Evolutionary conservation across 2,888 invertebrate species (phyloP).

Genomic region (Pyrocoelia pectoralis): DNA sequence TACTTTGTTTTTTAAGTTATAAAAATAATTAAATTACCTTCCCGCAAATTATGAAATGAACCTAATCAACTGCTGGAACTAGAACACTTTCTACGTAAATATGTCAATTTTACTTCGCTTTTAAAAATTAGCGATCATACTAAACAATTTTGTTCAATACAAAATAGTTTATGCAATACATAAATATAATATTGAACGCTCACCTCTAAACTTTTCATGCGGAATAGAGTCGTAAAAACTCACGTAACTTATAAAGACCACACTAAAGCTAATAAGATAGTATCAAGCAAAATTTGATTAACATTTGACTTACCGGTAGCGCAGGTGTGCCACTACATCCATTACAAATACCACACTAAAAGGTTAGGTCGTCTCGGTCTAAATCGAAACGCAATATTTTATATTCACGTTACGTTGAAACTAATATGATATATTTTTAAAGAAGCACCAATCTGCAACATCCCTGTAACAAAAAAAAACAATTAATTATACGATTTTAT

Average conservation of each 20-base stretch:
- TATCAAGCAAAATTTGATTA: slow-evolving; percentile 29
- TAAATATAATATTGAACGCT: too few relatives aligned
- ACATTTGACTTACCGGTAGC: slow-evolving; percentile 38
- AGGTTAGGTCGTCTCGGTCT: not conserved
- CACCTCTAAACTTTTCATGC: slow-evolving; percentile 16
- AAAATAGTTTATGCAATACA: too few relatives aligned
- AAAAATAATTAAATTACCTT: too few relatives aligned
- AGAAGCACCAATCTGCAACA: slow-evolving; percentile 6
- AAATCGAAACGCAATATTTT: slow-evolving; percentile 10
- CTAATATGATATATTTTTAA: slow-evolving; percentile 6
- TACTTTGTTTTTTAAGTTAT: too few relatives aligned
- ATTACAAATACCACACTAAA: not conserved
- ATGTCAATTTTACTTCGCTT: too few relatives aligned
- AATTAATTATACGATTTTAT: too few relatives aligned
- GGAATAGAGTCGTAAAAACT: not conserved
- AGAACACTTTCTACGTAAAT: too few relatives aligned
- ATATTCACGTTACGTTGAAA: slow-evolving; percentile 7
- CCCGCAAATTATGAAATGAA: too few relatives aligned
- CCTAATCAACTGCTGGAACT: too few relatives aligned
- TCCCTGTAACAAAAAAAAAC: slow-evolving; percentile 12
- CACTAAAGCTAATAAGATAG: not conserved
- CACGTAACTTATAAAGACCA: not conserved
- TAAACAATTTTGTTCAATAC: too few relatives aligned
- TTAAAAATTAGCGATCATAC: too few relatives aligned
- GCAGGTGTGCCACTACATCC: slow-evolving; percentile 26